phyloP scores from a whole-genome alignment of 1,140 invertebrate species.

The Galleria mellonella region DNA sequence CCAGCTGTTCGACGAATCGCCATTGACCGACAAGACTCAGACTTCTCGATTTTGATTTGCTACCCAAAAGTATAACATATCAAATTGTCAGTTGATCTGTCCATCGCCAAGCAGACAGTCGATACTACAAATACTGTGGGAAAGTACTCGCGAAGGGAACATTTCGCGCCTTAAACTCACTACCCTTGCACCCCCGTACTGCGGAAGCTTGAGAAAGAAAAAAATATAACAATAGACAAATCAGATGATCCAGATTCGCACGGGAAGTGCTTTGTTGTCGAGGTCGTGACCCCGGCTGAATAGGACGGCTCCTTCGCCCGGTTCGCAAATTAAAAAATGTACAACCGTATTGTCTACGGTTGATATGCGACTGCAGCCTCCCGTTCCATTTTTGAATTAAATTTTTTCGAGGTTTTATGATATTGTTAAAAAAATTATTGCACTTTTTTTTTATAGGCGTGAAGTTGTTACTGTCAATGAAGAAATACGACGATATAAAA shows the following conservation, averaged over 20 bases:
- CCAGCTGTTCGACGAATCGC: too few relatives aligned
- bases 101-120: background rate
- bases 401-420: background rate
- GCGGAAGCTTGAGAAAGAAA: conserved; percentile 17
- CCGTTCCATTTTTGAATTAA: background rate
- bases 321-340: conserved; percentile 5
- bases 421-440: background rate
- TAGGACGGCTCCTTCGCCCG: background rate
- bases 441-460: too few relatives aligned
- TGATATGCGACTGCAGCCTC: conserved; percentile 1
- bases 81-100: background rate
- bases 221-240: conserved; percentile 47
- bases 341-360: conserved; percentile 1
- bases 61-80: too few relatives aligned
- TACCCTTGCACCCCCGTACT: conserved; percentile 7
- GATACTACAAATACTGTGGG: background rate
- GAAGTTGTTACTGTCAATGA: too few relatives aligned
- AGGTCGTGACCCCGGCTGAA: conserved; percentile 32
- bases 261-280: conserved; percentile 39
- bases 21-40: too few relatives aligned
- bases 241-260: conserved; percentile 57
- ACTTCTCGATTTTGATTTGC: too few relatives aligned
- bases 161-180: background rate
- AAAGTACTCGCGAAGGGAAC: background rate
- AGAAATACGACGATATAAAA: too few relatives aligned